Base-by-base conservation (phyloP, 2,888 invertebrate species). In the Dolomedes plantarius region DNA sequence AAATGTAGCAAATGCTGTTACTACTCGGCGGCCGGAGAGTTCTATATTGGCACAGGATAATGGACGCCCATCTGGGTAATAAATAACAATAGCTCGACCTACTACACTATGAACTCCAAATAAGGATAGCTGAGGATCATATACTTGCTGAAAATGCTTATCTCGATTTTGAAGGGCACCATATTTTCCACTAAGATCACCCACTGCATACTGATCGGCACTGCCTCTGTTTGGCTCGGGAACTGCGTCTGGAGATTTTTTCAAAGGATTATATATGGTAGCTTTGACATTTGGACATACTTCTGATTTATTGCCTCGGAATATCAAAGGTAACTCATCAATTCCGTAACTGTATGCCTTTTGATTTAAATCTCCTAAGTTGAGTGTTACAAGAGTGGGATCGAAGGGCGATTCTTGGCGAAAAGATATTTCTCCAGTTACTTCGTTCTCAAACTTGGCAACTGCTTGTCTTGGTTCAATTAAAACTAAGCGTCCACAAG, bases 191-290 rank as follows among this genome's bases (percentile, higher is more conserved):
- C 96, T 95, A 16, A 98, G 92, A 90, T 98, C 97, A 0, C 98
- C 98, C 2, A 97, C 92, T 0, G 96, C 94, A 90, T 97, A 98
- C 91, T 96, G 96, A 91, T 98, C 97, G 91, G 96, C 96, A 0
- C 96, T 96, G 41, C 95, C 96, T 89, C 94, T 93, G 2, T 90
- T 91, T 9, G 91, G 89, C 41, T 88, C 89, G 0, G 90, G 90
- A 46, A 90, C 90, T 27, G 94, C 94, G 9, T 89, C 90, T n/a
- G 91, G 89, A 80, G 91, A 90, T 13, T 91, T 91, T 80, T 90
- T 90, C 83, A 91, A 93, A 0, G 98, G 98, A 92, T 98, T 96
- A 90, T 94, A 97, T 62, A 89, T 97, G 92, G 6, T 92, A 93
- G 28, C 95, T 95, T 88, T 88, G 0, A 95, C 95, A 0, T 94